Percentiles rank a stretch among this genome's conserved stretches.
These are phyloP conservation scores for Drosophila nebulosa DNA, from an alignment of 1,140 invertebrate species.

Conservation along the genomic window DNA sequence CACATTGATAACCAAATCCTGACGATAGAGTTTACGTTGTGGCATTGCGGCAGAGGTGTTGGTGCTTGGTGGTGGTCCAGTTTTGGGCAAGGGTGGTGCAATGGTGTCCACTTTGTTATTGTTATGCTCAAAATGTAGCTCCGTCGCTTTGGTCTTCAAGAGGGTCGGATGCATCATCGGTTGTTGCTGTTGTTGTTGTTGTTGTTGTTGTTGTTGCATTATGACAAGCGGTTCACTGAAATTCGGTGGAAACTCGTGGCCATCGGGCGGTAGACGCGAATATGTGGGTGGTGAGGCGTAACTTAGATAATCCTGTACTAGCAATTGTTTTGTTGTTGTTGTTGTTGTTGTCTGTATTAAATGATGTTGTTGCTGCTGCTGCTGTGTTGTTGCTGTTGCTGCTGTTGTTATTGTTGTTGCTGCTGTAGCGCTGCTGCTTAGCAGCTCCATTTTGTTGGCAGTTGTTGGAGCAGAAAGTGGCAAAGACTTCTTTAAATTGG, in stretches of 20 bases:
- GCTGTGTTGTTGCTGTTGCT: slow-evolving; percentile 6
- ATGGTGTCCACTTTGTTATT: slow-evolving; percentile 35
- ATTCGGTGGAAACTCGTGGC: slow-evolving; percentile 91
- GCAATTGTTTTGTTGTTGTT: slow-evolving; percentile 60
- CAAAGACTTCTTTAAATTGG: not conserved
- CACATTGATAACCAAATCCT: slow-evolving; percentile 74
- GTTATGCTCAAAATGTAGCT: slow-evolving; percentile 33
- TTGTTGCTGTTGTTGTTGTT: slow-evolving; percentile 29
- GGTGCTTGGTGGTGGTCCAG: slow-evolving; percentile 57
- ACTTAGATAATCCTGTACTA: slow-evolving; percentile 74
- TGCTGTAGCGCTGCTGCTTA: slow-evolving; percentile 63
- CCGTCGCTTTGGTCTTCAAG: slow-evolving; percentile 27
- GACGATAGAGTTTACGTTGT: slow-evolving; percentile 72
- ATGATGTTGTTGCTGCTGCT: slow-evolving; percentile 16
- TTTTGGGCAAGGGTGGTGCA: slow-evolving; percentile 74
- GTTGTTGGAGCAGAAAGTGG: slow-evolving; percentile 11
- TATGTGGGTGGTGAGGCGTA: slow-evolving; percentile 81
- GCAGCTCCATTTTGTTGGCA: slow-evolving; percentile 70
- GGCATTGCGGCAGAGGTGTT: slow-evolving; percentile 1
- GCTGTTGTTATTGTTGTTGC: slow-evolving; percentile 8
- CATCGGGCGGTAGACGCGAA: slow-evolving; percentile 91
- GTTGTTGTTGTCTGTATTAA: slow-evolving; percentile 10
- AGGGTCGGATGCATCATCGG: slow-evolving; percentile 20
- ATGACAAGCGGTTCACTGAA: slow-evolving; percentile 84
- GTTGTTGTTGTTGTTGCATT: slow-evolving; percentile 45